phyloP scores from a whole-genome alignment of 2,113 vertebrate species.

The Seriola dumerili region DNA sequence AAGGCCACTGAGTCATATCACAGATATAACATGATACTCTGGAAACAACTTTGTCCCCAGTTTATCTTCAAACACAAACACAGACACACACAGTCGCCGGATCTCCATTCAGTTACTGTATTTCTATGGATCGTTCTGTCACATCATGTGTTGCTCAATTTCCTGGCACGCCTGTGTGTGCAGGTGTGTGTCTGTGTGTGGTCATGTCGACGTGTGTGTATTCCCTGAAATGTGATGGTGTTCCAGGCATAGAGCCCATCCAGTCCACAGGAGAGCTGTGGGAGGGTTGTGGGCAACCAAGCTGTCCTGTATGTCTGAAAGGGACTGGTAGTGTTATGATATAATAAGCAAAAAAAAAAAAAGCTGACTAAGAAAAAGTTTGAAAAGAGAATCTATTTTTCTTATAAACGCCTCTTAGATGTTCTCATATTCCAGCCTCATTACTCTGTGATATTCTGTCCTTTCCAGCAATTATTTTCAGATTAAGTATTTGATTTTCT shows the following conservation, averaged over 20 bases:
- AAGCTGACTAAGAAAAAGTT: not conserved
- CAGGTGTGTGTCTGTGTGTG: conserved; percentile 43
- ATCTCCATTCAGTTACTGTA: conserved; percentile 15
- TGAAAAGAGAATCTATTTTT: not conserved
- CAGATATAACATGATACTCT: conserved; percentile 42
- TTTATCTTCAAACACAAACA: conserved; percentile 44
- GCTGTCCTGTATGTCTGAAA: conserved; percentile 39
- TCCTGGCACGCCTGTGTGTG: conserved; percentile 37
- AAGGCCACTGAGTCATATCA: conserved; percentile 52
- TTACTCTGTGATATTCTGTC: conserved; percentile 10
- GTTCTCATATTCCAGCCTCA: not conserved
- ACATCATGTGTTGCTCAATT: conserved; percentile 14
- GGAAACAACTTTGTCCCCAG: conserved; percentile 48
- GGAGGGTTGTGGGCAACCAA: conserved; percentile 44
- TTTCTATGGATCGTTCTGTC: conserved; percentile 17
- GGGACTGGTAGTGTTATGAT: conserved; percentile 11
- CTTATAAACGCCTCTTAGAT: not conserved
- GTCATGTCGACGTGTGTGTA: conserved; percentile 13
- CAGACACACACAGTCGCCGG: conserved; percentile 13
- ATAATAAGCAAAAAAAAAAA: not conserved
- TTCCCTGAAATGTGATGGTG: conserved; percentile 50
- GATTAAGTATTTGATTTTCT: conserved; percentile 16
- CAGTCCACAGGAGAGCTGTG: conserved; percentile 50
- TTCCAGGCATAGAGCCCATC: conserved; percentile 53
- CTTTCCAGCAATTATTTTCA: not conserved